Evolutionary conservation across 2,797 vertebrate genomes (phyloP).

Genomic region (Gastrophryne carolinensis): DNA sequence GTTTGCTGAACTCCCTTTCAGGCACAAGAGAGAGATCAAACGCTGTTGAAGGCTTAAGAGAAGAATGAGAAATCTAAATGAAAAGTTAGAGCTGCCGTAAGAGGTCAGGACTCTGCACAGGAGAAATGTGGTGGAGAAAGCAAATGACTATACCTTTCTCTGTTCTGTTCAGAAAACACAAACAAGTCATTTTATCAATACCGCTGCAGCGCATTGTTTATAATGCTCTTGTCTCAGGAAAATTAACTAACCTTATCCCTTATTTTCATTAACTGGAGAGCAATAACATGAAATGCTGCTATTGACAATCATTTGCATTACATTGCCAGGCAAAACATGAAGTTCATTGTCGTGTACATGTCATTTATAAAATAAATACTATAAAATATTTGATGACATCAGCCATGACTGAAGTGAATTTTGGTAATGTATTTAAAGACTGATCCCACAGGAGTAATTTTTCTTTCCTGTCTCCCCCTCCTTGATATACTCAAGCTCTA

Average conservation of each 20-base stretch:
- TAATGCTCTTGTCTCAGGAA: too few relatives aligned
- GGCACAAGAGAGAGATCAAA: constrained; percentile 12
- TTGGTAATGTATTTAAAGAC: too few relatives aligned
- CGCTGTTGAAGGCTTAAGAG: constrained; percentile 13
- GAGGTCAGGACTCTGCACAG: neutral
- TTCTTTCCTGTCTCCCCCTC: too few relatives aligned
- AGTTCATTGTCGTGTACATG: too few relatives aligned
- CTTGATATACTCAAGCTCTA: too few relatives aligned
- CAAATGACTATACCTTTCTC: neutral
- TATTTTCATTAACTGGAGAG: too few relatives aligned
- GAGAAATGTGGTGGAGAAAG: constrained; percentile 2
- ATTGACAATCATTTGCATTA: neutral
- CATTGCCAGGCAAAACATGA: neutral
- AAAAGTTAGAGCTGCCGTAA: constrained; percentile 17
- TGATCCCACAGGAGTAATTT: too few relatives aligned
- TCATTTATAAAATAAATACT: too few relatives aligned
- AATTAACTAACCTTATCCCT: too few relatives aligned
- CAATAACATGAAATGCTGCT: too few relatives aligned
- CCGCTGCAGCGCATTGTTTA: neutral
- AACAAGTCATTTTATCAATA: neutral
- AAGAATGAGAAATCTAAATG: constrained; percentile 34
- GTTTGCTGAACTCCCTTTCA: constrained; percentile 6
- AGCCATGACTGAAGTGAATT: too few relatives aligned
- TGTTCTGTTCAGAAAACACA: neutral
- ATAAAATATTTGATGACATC: too few relatives aligned